Conservation (phyloP, 2,113 vertebrate genomes). For the Romanogobio albipinnatus region DNA sequence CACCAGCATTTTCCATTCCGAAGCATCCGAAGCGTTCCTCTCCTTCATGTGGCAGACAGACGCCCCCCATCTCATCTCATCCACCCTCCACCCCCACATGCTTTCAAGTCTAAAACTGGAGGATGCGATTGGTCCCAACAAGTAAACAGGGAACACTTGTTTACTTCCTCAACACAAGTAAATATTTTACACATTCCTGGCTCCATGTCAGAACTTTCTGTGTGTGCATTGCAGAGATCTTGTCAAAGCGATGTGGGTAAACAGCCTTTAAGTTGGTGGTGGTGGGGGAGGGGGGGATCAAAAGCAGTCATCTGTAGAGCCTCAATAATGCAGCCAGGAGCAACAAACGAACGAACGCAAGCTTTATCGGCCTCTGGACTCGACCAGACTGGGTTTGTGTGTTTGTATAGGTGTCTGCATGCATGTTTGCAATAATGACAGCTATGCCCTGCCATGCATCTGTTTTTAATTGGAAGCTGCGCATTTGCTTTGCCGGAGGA, state of each 20-base stretch:
- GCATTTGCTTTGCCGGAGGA: slow-evolving; percentile 56
- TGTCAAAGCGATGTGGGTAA: slow-evolving; percentile 58
- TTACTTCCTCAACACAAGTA: slow-evolving; percentile 69
- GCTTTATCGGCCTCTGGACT: neutral
- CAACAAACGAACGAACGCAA: neutral
- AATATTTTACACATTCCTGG: slow-evolving; percentile 71
- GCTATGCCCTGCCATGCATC: slow-evolving; percentile 44
- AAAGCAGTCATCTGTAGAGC: slow-evolving; percentile 23
- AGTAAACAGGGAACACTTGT: slow-evolving; percentile 68
- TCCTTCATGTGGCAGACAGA: slow-evolving; percentile 40
- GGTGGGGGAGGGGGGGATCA: neutral
- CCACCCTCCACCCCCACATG: neutral
- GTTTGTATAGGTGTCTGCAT: neutral
- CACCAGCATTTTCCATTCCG: slow-evolving; percentile 34
- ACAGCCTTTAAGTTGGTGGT: slow-evolving; percentile 56
- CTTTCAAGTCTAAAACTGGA: slow-evolving; percentile 70
- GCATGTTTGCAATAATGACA: slow-evolving; percentile 5
- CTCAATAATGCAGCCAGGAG: slow-evolving; percentile 19
- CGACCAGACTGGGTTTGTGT: neutral
- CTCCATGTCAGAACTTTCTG: slow-evolving; percentile 64
- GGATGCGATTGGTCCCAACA: slow-evolving; percentile 70
- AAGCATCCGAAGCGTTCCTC: neutral
- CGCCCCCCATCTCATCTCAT: slow-evolving; percentile 10
- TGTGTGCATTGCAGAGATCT: slow-evolving; percentile 55
- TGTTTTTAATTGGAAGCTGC: slow-evolving; percentile 65